phyloP scores from a whole-genome alignment of 2,113 vertebrate genomes.

The Thryonomys swinderianus region DNA sequence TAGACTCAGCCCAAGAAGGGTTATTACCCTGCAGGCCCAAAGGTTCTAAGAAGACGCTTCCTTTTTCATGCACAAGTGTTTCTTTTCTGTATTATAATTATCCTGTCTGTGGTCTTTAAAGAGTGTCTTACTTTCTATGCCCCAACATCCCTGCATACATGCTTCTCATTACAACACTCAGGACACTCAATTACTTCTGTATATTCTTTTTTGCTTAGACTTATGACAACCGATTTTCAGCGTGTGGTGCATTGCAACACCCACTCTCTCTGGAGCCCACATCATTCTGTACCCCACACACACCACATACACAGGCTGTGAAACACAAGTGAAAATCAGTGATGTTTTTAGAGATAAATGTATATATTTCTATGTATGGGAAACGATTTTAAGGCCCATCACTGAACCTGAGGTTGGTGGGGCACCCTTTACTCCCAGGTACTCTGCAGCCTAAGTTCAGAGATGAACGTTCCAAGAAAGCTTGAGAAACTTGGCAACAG shows the following conservation, averaged over 20 bases:
- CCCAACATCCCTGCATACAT: neutral
- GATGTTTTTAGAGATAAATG: neutral
- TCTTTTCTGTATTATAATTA: neutral
- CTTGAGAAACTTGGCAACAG: neutral
- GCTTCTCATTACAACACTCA: neutral
- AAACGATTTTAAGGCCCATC: neutral
- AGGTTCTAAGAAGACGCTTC: neutral
- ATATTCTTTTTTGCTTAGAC: neutral
- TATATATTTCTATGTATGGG: neutral
- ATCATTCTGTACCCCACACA: neutral
- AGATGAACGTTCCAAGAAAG: neutral
- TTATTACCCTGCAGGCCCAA: neutral
- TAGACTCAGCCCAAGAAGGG: neutral
- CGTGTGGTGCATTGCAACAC: neutral
- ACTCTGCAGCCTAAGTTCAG: neutral
- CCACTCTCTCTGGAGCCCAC: neutral
- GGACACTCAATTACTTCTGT: neutral
- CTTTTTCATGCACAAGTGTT: neutral
- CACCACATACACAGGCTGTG: neutral
- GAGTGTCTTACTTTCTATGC: neutral
- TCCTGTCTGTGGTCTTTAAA: neutral
- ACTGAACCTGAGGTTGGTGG: neutral
- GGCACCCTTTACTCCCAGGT: neutral
- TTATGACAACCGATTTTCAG: neutral
- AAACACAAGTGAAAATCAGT: neutral